A percentile compares a stretch with the other conserved stretches of the same genome.
Evolutionary conservation across 2,888 invertebrate genomes (phyloP).

Genomic region (Phengaris arion): DNA sequence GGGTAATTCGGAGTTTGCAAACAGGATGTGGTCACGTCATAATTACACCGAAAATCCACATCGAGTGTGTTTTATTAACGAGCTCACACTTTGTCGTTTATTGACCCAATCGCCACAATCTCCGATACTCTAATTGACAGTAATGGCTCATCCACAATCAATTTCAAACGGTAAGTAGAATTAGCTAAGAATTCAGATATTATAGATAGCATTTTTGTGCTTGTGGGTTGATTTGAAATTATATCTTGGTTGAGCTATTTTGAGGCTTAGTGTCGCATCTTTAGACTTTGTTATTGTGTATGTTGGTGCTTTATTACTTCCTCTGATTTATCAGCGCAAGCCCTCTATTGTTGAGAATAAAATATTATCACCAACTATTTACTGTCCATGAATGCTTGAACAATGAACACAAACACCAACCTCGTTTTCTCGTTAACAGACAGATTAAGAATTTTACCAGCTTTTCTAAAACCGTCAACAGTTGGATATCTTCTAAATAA

Average conservation of each 20-base stretch:
- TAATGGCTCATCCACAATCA: conserved; percentile 2
- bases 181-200: not conserved
- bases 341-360: too few species aligned
- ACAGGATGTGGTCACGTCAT: conserved; percentile 21
- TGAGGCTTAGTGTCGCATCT: not conserved
- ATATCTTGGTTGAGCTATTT: not conserved
- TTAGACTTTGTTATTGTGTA: not conserved
- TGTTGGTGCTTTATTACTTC: not conserved
- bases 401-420: not conserved
- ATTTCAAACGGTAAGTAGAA: not conserved
- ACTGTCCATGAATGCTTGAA: not conserved
- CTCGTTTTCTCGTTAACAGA: not conserved
- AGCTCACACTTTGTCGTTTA: conserved; percentile 19
- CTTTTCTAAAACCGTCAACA: not conserved
- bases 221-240: not conserved
- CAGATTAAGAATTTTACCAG: not conserved
- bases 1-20: conserved; percentile 15
- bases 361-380: not conserved
- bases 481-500: not conserved
- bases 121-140: not conserved
- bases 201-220: not conserved
- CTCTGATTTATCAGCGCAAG: too few species aligned
- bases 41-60: conserved; percentile 26
- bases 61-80: conserved; percentile 19
- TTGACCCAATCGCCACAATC: conserved; percentile 12